Evolutionary conservation across 2,113 vertebrate genomes (phyloP).

Genomic region (Cyanoderma ruficeps): DNA sequence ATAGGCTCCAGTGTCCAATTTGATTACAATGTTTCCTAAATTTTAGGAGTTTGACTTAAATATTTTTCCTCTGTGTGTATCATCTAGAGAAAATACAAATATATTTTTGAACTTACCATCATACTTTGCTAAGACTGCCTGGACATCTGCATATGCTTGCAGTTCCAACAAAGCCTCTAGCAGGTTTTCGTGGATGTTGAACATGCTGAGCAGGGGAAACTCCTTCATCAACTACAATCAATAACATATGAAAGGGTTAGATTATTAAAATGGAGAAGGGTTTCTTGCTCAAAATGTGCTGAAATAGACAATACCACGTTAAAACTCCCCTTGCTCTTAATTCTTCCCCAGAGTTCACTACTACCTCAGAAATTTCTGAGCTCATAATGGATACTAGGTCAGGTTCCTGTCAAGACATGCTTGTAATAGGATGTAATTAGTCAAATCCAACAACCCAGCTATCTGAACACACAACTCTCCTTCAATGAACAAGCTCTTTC

Average conservation of each 20-base stretch:
- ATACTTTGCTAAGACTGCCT: slow-evolving; percentile 97
- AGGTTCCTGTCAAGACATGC: not conserved
- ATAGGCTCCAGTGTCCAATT: not conserved
- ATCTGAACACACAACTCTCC: not conserved
- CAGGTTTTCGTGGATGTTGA: slow-evolving; percentile 98
- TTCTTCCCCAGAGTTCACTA: not conserved
- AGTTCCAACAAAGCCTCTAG: slow-evolving; percentile 95
- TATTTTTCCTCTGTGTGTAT: not conserved
- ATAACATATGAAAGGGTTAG: slow-evolving; percentile 46
- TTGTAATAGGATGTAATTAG: not conserved
- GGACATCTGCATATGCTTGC: slow-evolving; percentile 96
- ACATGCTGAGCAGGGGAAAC: slow-evolving; percentile 98
- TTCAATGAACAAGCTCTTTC: not conserved
- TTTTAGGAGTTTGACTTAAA: not conserved
- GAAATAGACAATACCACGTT: not conserved
- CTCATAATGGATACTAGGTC: not conserved
- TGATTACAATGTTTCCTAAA: not conserved
- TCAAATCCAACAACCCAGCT: not conserved
- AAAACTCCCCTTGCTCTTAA: not conserved
- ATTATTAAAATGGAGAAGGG: not conserved
- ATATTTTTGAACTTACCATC: slow-evolving; percentile 83
- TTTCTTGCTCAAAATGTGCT: not conserved
- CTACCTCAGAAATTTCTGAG: not conserved
- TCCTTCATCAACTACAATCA: slow-evolving; percentile 97
- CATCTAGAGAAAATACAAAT: not conserved